Base-by-base conservation (phyloP, 1,140 invertebrate genomes). In the Drosophila ohnishii region DNA sequence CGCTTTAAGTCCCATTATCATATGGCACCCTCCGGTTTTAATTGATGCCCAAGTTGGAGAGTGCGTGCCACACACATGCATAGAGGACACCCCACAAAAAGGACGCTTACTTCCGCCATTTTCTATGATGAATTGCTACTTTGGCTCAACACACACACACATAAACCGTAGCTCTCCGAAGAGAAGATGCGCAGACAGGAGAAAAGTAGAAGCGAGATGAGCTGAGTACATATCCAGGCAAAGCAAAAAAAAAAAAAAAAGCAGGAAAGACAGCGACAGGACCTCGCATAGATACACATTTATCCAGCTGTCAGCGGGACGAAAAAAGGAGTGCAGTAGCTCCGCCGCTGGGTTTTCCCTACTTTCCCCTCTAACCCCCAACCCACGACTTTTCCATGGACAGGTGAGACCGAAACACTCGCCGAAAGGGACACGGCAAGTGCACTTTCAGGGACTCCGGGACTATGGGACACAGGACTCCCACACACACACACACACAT, bases 41-140 rank as follows among this genome's bases (percentile, higher is more conserved):
- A 86, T 81, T 85, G 75, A 61, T 66, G 62, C 50, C 53, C 45
- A 40, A 50, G 60, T 55, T 50, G 59, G 44, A 56, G 64, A 70
- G 60, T 65, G 57, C 60, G 35, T 53, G 47, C 39, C 48, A 74
- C 13, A 73, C 59, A 64, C 60, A 37, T 60, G 39, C 58, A 59
- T 39, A 56, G n/a, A 72, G 73, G 37, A 32, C 60, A 50, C 53
- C 75, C 70, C 82, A 75, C 65, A 60, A 88, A 83, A 76, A 62
- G 64, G 64, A 70, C 76, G 83, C 81, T 87, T 79, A 87, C 84
- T 86, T 86, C 83, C 90, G 90, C 90, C 90, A 91, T 91, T 91
- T 91, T 91, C 90, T 91, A 90, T 91, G 90, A 91, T 90, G 90
- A 90, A 91, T 91, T 91, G 90, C 86, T 88, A 84, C 83, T 90